Base-by-base conservation (phyloP, 2,113 vertebrate species). In the Ophiodon elongatus region DNA sequence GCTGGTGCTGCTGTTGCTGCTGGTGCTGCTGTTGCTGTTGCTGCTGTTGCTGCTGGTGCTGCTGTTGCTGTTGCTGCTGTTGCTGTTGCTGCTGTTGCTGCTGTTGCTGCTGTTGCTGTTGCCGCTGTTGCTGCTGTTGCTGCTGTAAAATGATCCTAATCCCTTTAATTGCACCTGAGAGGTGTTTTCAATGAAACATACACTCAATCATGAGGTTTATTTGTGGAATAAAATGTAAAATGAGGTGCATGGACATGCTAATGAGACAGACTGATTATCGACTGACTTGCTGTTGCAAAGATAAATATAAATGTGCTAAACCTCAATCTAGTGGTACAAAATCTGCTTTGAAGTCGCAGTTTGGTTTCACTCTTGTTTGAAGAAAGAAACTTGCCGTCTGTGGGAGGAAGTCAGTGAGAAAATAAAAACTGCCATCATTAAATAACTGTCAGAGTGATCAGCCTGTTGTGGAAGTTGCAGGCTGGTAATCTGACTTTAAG, bases 391-490 rank as follows among this genome's bases (percentile, higher is more conserved):
- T 52, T 76, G 37, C 52, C 27, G 73, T 72, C 25, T 1, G 56
- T 66, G n/a, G 70, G n/a, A 65, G 69, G 39, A 71, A 83, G 66
- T 90, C 81, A 79, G 85, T 0, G 6, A 88, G 89, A 89, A 87
- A 91, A 91, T 82, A 92, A 92, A 94, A 91, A 87, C 62, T 66
- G 13, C 85, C 93, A 80, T 78, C 90, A 94, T 95, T 88, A 57
- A 27, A 57, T 95, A 92, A 90, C 93, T 90, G 91, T 92, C 94
- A 94, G 83, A 82, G 71, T 77, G 56, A 95, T 94, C 90, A 91
- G 78, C 93, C 89, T 87, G 83, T 86, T 90, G 74, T 19, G 79
- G 76, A 66, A 59, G 65, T 71, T 88, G 76, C 70, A 75, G 27
- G 64, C 73, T 79, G 93, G 91, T 90, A 94, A 92, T 76, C 17